Base-by-base conservation (phyloP, 1,140 invertebrate genomes). In the Aphelenchoides fujianensis region DNA sequence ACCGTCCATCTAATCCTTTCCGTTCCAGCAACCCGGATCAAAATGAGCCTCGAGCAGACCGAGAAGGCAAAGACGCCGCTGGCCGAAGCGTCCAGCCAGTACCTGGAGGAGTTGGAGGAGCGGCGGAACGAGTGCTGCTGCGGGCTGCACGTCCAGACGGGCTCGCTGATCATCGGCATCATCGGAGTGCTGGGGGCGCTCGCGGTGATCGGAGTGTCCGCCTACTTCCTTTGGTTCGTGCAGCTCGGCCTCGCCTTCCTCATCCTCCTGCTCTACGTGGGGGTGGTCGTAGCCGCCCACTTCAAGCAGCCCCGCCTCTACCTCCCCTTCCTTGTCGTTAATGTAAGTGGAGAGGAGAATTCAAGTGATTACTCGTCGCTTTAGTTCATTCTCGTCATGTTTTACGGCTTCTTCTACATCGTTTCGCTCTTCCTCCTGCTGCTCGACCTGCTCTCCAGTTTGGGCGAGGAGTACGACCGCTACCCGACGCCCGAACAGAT, bases 341-440 rank as follows among this genome's bases (percentile, higher is more conserved):
- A 66, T 48, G 55, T 59, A 59, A 59, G 5, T 59, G 12, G 34
- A 5, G n/a, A n/a, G n/a, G n/a, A n/a, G n/a, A n/a, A n/a, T n/a
- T n/a, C n/a, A n/a, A n/a, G n/a, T n/a, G n/a, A n/a, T n/a, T n/a
- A n/a, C n/a, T n/a, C n/a, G n/a, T n/a, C n/a, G 34, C 34, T 59
- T 59, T 19, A 59, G 55, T 66, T 66, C 36, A 37, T 66, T n/a
- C 23, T 34, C 19, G 63, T 66, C 1, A 66, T 66, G 31, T 35
- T 66, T 2, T 66, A 66, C 63, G 63, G 63, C 2, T 66, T 34
- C 36, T 66, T 32, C 63, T 66, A 66, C 63, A 66, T 66, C 31
- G 63, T 34, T 1, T 66, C 63, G 12, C 16, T 66, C 32, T 37
- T 66, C 63, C 53, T 36, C 63, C 31, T 66, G 16, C 1, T 66